Base-by-base conservation (phyloP, 2,797 vertebrate species). In the Ptychobarbus kaznakovi region DNA sequence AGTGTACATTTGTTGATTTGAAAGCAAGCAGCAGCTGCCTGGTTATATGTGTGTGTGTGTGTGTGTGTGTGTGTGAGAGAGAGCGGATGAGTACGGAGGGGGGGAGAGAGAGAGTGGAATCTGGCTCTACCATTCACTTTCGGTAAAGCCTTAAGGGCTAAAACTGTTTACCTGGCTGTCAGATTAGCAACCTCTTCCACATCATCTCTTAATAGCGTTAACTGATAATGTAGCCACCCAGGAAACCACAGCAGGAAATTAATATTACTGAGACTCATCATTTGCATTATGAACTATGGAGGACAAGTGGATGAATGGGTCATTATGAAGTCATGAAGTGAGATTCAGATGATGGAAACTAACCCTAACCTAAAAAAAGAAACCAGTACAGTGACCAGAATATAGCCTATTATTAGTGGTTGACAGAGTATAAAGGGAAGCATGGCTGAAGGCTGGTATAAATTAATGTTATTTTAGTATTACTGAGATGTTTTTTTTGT, bases 1-100 rank as follows among this genome's bases (percentile, higher is more conserved):
- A 66, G 58, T 83, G 69, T 72, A 53, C 28, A 51, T 84, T 56
- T 78, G 75, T 35, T 84, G 74, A 75, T 51, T n/a, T 83, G 42
- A 83, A 75, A 51, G 56, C 42, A 6, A 78, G 18, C 16, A 68
- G 63, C n/a, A 76, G 72, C 76, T 79, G 76, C n/a, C 32, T 46
- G 35, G 13, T 10, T 32, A 13, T 69, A 22, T 76, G n/a, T 56
- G 46, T n/a, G 13, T 22, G 7, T 40, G 51, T 40, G 38, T 42
- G 18, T 78, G 8, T 68, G 4, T 69, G 28, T 28, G 8, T 32
- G 32, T 32, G 32, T 32, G 32, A 2, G 32, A 2, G 32, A 49
- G 42, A 38, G 6, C 8, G 3, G 9, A 40, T 56, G 63, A 25
- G 38, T 12, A 53, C 1, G 44, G 12, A 2, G 16, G 32, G 56